These are phyloP conservation scores for Lithodes maja DNA, from an alignment of 2,888 invertebrate species.

Conservation along the genomic window DNA sequence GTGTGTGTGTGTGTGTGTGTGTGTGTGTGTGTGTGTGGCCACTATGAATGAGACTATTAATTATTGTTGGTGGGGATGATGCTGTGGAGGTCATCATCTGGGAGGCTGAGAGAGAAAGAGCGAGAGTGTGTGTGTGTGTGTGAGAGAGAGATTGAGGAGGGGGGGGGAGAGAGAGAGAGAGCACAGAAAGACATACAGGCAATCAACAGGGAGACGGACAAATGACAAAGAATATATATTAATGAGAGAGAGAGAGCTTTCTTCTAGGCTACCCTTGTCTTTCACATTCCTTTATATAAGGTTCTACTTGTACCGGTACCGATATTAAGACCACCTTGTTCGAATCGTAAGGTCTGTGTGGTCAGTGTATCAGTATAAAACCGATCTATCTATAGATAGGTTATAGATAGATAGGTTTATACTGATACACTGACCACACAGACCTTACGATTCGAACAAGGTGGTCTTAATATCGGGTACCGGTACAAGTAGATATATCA, in stretches of 20 bases:
- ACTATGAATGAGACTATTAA: background rate
- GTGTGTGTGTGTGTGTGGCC: background rate
- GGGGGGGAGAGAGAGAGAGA: background rate
- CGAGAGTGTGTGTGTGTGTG: background rate
- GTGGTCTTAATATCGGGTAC: no score
- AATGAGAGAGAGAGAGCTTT: background rate
- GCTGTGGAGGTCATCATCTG: background rate
- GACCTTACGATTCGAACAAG: no score
- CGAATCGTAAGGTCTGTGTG: no score
- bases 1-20: background rate
- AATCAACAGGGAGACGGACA: background rate
- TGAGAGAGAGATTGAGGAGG: background rate
- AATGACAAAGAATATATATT: background rate
- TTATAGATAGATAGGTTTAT: no score
- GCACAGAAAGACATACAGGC: background rate
- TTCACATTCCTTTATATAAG: no score
- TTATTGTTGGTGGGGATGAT: background rate
- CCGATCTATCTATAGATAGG: no score
- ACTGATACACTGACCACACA: no score
- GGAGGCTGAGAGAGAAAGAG: background rate
- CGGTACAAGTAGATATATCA: no score
- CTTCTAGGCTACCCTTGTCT: background rate
- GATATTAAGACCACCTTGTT: background rate
- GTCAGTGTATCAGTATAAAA: no score
- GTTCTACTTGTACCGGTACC: background rate